Conservation (phyloP, 2,888 invertebrate species). For the Scelioninae gen. 1 region DNA sequence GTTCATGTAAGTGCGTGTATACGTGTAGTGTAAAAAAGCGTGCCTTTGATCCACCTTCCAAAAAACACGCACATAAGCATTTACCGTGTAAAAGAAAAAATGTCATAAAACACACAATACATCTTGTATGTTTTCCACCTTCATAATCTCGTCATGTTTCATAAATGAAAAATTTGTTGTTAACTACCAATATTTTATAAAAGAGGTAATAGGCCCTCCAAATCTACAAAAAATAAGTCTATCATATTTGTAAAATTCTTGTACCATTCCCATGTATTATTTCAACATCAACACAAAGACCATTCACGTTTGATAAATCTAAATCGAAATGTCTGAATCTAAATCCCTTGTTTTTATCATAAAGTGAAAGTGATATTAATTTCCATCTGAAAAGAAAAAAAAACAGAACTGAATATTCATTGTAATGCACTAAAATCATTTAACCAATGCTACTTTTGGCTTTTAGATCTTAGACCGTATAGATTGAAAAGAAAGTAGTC, state of each 20-base stretch:
- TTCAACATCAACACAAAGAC: conserved; percentile 1
- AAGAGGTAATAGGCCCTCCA: conserved; percentile 59
- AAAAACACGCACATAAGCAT: conserved; percentile 68
- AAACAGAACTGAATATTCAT: background rate
- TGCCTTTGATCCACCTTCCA: conserved; percentile 73
- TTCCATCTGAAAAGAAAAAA: no score
- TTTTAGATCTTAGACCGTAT: conserved; percentile 54
- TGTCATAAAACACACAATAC: conserved; percentile 45
- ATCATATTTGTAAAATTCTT: background rate
- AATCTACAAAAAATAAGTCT: background rate
- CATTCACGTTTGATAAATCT: conserved; percentile 1
- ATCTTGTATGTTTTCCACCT: conserved; percentile 60
- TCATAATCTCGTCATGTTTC: conserved; percentile 51
- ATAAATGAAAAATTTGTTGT: conserved; percentile 33
- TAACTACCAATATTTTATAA: conserved; percentile 40
- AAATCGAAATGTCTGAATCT: background rate
- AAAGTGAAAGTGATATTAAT: background rate
- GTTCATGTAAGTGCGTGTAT: conserved; percentile 83
- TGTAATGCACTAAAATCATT: conserved; percentile 36
- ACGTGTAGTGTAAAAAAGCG: conserved; percentile 71
- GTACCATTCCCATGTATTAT: background rate
- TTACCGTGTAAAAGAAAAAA: conserved; percentile 10
- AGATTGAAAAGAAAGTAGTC: background rate
- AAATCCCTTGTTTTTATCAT: background rate
- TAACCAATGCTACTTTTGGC: conserved; percentile 56